Conservation (phyloP, 2,113 vertebrate genomes). For the Elaphurus davidianus region DNA sequence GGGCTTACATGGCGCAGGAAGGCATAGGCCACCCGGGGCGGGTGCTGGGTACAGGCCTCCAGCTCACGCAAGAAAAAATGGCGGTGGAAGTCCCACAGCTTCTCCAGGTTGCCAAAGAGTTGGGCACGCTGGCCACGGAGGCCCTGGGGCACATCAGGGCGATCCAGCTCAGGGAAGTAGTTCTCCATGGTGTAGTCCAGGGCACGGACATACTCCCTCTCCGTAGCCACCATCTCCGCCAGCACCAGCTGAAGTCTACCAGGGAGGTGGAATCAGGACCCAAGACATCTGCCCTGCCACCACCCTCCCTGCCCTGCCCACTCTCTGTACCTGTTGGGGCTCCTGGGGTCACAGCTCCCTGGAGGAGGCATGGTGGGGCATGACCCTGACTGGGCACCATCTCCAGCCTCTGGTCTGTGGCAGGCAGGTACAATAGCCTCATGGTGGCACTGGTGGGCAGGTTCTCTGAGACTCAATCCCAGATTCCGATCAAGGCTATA, state of each 20-base stretch:
- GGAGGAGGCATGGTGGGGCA: slow-evolving; percentile 34
- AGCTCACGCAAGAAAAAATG: slow-evolving; percentile 96
- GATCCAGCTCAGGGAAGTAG: slow-evolving; percentile 97
- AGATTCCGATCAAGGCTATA: slow-evolving; percentile 86
- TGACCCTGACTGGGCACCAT: slow-evolving; percentile 79
- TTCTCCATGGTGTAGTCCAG: slow-evolving; percentile 91
- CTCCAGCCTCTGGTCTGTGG: slow-evolving; percentile 81
- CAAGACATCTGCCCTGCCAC: neutral
- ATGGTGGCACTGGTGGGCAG: slow-evolving; percentile 76
- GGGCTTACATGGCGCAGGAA: slow-evolving; percentile 92
- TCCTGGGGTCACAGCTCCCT: slow-evolving; percentile 72
- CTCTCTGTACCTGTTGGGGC: slow-evolving; percentile 41
- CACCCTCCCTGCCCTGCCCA: neutral
- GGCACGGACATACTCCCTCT: slow-evolving; percentile 94
- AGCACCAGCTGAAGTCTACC: slow-evolving; percentile 82
- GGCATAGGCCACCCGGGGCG: slow-evolving; percentile 92
- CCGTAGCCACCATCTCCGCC: slow-evolving; percentile 95
- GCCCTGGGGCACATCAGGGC: slow-evolving; percentile 92
- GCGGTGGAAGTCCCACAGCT: slow-evolving; percentile 93
- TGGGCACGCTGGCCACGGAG: slow-evolving; percentile 92
- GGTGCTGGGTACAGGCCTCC: slow-evolving; percentile 94
- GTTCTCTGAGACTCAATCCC: slow-evolving; percentile 78
- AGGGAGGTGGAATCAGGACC: slow-evolving; percentile 18
- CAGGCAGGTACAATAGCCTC: neutral
- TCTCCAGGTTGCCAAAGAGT: slow-evolving; percentile 97